A percentile compares a stretch with the other conserved stretches of the same genome.
phyloP scores from a whole-genome alignment of 2,797 vertebrate species.

The Halcyon smyrnensis region DNA sequence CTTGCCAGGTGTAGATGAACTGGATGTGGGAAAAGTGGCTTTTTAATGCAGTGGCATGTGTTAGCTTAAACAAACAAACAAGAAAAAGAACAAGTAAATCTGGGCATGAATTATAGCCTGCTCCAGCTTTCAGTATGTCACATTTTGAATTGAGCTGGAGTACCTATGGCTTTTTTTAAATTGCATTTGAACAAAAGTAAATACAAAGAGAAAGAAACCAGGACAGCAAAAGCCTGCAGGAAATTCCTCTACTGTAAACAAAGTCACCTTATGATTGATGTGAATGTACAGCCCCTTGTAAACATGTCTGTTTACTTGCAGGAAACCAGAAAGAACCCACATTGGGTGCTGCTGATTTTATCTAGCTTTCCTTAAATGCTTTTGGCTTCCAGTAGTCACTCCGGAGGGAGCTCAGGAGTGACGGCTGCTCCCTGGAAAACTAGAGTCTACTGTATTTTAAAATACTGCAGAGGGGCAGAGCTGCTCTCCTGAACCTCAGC shows the following conservation, averaged over 20 bases:
- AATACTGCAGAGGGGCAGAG: constrained; percentile 14
- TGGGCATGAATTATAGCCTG: constrained; percentile 57
- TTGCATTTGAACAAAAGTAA: constrained; percentile 71
- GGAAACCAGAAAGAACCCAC: constrained; percentile 70
- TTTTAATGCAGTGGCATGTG: constrained; percentile 49
- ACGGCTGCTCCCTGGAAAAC: constrained; percentile 36
- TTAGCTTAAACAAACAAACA: constrained; percentile 74
- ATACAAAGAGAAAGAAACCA: constrained; percentile 76
- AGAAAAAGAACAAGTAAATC: constrained; percentile 59
- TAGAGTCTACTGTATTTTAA: neutral
- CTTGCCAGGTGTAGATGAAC: constrained; percentile 53
- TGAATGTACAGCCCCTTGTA: constrained; percentile 74
- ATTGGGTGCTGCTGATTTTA: constrained; percentile 69
- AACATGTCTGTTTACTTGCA: constrained; percentile 75
- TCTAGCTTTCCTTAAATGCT: constrained; percentile 69
- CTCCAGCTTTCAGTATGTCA: constrained; percentile 63
- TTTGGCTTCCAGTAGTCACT: constrained; percentile 74
- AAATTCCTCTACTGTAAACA: constrained; percentile 76
- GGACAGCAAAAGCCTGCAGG: constrained; percentile 74
- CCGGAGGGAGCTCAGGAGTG: constrained; percentile 33
- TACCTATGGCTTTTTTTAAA: constrained; percentile 64
- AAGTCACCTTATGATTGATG: constrained; percentile 76
- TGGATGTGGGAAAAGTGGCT: constrained; percentile 48
- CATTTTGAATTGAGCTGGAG: constrained; percentile 45
- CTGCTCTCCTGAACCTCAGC: neutral